A percentile compares a stretch with the other conserved stretches of the same genome.
These are phyloP conservation scores for Cephus rjabovi DNA, from an alignment of 2,888 invertebrate genomes.

Conservation along the genomic window DNA sequence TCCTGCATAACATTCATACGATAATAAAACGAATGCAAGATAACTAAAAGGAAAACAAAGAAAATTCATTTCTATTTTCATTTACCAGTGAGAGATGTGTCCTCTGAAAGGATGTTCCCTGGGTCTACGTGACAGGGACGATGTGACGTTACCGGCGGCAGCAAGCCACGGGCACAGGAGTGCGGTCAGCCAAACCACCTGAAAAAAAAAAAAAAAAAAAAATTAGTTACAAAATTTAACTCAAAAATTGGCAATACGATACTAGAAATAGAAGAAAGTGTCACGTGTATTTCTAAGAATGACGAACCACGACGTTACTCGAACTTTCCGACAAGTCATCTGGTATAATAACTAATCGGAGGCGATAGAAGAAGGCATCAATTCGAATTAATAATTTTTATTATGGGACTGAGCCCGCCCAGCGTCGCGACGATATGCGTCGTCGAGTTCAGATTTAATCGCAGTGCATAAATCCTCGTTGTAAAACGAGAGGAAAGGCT, in stretches of 20 bases:
- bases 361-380: background rate
- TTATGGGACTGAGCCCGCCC: background rate
- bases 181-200: slow-evolving; percentile 74
- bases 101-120: slow-evolving; percentile 59
- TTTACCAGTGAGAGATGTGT: slow-evolving; percentile 58
- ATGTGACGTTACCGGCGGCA: slow-evolving; percentile 63
- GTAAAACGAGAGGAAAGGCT: slow-evolving; percentile 1
- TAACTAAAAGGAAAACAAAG: background rate
- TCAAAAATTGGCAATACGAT: background rate
- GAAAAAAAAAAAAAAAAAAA: slow-evolving; percentile 52
- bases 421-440: background rate
- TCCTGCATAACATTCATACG: slow-evolving; percentile 39
- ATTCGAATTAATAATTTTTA: background rate
- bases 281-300: background rate
- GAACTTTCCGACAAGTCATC: background rate
- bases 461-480: slow-evolving; percentile 32
- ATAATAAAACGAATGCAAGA: slow-evolving; percentile 15
- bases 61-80: slow-evolving; percentile 18
- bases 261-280: background rate
- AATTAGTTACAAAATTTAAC: background rate
- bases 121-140: slow-evolving; percentile 55
- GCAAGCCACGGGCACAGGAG: slow-evolving; percentile 66
- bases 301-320: background rate
- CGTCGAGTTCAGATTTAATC: slow-evolving; percentile 29
- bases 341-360: background rate